Percentiles rank a stretch among this genome's conserved stretches.
These are phyloP conservation scores for Uropsilus gracilis DNA, from an alignment of 2,113 vertebrate species.

Conservation along the genomic window DNA sequence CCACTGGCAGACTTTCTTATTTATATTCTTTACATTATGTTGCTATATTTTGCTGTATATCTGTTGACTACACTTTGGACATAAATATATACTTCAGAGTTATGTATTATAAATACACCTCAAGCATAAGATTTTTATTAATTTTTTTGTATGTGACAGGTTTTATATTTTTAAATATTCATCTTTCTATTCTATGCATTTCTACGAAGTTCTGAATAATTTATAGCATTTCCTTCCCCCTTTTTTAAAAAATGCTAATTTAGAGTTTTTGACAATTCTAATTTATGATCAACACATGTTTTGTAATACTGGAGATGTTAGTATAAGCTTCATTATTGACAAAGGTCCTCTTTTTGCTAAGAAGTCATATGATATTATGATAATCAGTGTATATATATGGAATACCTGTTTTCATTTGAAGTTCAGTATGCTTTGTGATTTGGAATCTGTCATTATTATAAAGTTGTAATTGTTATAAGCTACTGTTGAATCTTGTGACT, in stretches of 20 bases:
- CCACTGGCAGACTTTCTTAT: background rate
- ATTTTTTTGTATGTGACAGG: background rate
- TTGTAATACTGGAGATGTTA: background rate
- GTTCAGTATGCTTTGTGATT: background rate
- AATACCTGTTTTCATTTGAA: background rate
- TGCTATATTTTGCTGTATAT: background rate
- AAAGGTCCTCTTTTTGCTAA: background rate
- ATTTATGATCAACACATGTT: background rate
- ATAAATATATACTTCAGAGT: background rate
- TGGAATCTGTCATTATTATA: background rate
- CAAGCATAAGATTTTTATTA: too few species aligned
- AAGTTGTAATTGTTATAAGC: background rate
- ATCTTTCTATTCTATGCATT: constrained; percentile 1
- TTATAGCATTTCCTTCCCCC: background rate
- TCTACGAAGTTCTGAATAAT: background rate
- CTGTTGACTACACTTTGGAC: background rate
- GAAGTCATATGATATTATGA: background rate
- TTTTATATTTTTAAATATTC: background rate
- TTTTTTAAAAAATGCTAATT: background rate
- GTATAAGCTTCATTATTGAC: background rate
- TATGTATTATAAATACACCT: background rate
- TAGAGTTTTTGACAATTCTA: background rate
- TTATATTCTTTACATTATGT: background rate
- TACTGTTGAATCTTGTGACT: background rate
- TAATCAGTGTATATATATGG: background rate